Conservation (phyloP, 2,113 vertebrate genomes). For the Sorex araneus region DNA sequence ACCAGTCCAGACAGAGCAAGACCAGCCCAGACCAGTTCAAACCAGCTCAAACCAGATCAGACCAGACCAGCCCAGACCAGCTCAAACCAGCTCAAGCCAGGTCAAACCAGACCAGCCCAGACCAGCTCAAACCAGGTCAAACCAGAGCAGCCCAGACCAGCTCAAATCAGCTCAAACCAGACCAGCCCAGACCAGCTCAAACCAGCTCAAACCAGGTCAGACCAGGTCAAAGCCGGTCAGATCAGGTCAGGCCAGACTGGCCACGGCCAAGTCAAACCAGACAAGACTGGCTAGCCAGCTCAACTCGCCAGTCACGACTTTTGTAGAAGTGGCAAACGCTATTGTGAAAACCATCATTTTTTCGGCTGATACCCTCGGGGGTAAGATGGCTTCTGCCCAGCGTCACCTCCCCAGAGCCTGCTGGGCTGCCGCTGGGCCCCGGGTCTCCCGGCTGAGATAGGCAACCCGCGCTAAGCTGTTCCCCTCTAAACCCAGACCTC, state of each 20-base stretch:
- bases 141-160: neutral
- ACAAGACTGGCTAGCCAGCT: too few species aligned
- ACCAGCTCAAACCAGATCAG: neutral
- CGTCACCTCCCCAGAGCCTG: neutral
- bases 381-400: fast-evolving
- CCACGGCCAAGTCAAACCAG: neutral
- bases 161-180: neutral
- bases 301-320: too few species aligned
- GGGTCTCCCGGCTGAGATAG: neutral
- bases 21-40: neutral
- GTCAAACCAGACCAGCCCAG: too few species aligned
- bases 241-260: too few species aligned
- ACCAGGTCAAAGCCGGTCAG: neutral
- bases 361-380: neutral
- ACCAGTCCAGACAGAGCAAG: neutral
- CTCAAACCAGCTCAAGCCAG: too few species aligned
- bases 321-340: neutral
- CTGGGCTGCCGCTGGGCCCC: neutral
- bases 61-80: neutral
- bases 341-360: neutral
- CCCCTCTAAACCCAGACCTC: neutral
- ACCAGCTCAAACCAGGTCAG: neutral
- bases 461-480: neutral
- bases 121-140: neutral
- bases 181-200: neutral